Percentiles rank a stretch among this genome's conserved stretches.
These are phyloP conservation scores for Nasonia giraulti DNA, from an alignment of 1,140 invertebrate genomes.

Conservation along the genomic window DNA sequence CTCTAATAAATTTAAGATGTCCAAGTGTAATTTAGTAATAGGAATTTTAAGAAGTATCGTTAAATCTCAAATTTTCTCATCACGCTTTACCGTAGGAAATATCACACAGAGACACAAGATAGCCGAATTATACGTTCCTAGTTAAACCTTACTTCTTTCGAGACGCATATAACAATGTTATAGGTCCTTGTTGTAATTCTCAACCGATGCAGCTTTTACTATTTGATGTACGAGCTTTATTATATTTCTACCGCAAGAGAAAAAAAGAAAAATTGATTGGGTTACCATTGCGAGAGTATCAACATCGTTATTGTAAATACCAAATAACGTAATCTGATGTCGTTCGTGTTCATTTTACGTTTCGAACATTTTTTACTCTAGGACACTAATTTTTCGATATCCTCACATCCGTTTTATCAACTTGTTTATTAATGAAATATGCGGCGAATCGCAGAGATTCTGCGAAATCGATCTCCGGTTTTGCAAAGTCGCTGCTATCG, in stretches of 20 bases:
- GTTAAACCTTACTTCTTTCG: conserved; percentile 12
- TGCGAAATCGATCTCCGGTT: background rate
- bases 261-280: conserved; percentile 36
- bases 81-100: conserved; percentile 40
- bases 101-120: conserved; percentile 32
- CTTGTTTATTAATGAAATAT: conserved; percentile 35
- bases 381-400: conserved; percentile 41
- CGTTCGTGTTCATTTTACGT: conserved; percentile 26
- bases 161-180: background rate
- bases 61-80: conserved; percentile 37
- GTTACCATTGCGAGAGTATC: conserved; percentile 42
- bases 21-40: conserved; percentile 42
- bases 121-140: conserved; percentile 48
- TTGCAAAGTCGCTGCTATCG: background rate
- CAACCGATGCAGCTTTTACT: background rate
- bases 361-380: conserved; percentile 21
- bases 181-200: conserved; percentile 11
- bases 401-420: conserved; percentile 22
- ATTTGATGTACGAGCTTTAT: conserved; percentile 19
- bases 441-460: background rate
- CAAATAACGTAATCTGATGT: conserved; percentile 42
- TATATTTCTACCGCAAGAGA: background rate
- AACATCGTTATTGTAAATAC: conserved; percentile 48
- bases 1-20: conserved; percentile 44
- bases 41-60: conserved; percentile 30